These are phyloP conservation scores for Hydropsyche tenuis DNA, from an alignment of 1,140 invertebrate genomes.

Conservation along the genomic window DNA sequence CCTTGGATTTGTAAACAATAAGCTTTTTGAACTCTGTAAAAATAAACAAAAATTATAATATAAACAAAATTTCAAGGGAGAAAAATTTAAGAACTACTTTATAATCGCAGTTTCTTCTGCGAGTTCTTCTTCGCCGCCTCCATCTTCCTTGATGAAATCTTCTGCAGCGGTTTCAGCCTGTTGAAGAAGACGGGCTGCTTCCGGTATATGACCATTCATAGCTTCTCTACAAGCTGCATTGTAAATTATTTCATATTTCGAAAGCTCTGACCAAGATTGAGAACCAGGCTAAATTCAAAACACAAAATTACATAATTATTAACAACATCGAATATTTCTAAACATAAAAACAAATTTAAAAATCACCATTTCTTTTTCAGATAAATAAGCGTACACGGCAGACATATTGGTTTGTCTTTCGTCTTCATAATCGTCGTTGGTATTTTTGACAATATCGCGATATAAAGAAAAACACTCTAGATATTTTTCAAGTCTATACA, in stretches of 20 bases:
- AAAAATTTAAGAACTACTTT: constrained; percentile 55
- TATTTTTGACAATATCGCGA: constrained; percentile 86
- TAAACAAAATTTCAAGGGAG: not conserved
- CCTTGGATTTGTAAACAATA: constrained; percentile 86
- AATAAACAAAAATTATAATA: not conserved
- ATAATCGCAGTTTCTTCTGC: constrained; percentile 90
- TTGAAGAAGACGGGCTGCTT: constrained; percentile 83
- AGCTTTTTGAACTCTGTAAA: constrained; percentile 80
- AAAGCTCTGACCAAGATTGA: constrained; percentile 57
- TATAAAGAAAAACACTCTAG: constrained; percentile 87
- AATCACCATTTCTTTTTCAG: constrained; percentile 65
- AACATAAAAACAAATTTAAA: not conserved
- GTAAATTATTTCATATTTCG: constrained; percentile 87
- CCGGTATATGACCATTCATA: constrained; percentile 71
- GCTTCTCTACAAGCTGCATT: constrained; percentile 86
- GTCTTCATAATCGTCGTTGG: constrained; percentile 91
- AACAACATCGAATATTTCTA: constrained; percentile 16
- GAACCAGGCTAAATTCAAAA: constrained; percentile 29
- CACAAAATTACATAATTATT: not conserved
- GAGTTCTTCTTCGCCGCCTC: constrained; percentile 80
- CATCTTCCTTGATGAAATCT: constrained; percentile 88
- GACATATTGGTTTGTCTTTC: constrained; percentile 92
- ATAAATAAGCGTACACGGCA: constrained; percentile 84
- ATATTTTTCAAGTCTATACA: constrained; percentile 86
- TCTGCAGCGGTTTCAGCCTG: constrained; percentile 83